phyloP scores from a whole-genome alignment of 1,140 invertebrate genomes.

The Aphidius gifuensis region DNA sequence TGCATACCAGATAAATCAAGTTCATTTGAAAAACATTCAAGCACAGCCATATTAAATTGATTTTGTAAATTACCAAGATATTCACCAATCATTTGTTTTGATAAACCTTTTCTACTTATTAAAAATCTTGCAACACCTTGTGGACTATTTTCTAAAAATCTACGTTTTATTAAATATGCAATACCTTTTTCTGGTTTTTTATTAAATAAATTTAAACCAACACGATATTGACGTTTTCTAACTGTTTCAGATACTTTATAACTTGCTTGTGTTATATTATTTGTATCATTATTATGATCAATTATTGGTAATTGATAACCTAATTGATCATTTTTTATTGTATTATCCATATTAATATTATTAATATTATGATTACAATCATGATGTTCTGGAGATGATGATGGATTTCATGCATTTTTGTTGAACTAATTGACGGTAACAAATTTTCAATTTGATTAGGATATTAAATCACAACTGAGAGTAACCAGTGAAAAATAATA shows the following conservation, averaged over 20 bases:
- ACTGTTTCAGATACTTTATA: slow-evolving; percentile 78
- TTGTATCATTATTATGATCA: slow-evolving; percentile 50
- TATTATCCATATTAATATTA: slow-evolving; percentile 51
- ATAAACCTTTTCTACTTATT: slow-evolving; percentile 93
- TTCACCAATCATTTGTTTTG: slow-evolving; percentile 99
- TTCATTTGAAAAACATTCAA: slow-evolving; percentile 93
- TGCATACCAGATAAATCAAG: slow-evolving; percentile 93
- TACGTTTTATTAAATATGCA: slow-evolving; percentile 86
- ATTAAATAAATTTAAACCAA: slow-evolving; percentile 98
- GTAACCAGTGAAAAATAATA: too few relatives aligned
- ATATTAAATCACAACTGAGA: too few relatives aligned
- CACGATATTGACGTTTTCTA: slow-evolving; percentile 89
- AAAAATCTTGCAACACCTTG: slow-evolving; percentile 91
- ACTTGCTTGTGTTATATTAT: slow-evolving; percentile 42
- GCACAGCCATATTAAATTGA: slow-evolving; percentile 92
- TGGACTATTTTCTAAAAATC: slow-evolving; percentile 92
- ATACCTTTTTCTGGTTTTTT: slow-evolving; percentile 98
- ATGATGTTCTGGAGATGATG: slow-evolving; percentile 57
- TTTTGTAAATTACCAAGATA: slow-evolving; percentile 96
- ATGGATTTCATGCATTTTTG: slow-evolving; percentile 36
- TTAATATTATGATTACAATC: slow-evolving; percentile 49
- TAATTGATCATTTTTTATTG: slow-evolving; percentile 55
- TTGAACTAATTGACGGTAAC: too few relatives aligned
- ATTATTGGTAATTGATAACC: slow-evolving; percentile 61
- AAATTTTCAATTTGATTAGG: too few relatives aligned